phyloP scores from a whole-genome alignment of 35 echinoderm and acorn worm species.

The Patiria miniata region DNA sequence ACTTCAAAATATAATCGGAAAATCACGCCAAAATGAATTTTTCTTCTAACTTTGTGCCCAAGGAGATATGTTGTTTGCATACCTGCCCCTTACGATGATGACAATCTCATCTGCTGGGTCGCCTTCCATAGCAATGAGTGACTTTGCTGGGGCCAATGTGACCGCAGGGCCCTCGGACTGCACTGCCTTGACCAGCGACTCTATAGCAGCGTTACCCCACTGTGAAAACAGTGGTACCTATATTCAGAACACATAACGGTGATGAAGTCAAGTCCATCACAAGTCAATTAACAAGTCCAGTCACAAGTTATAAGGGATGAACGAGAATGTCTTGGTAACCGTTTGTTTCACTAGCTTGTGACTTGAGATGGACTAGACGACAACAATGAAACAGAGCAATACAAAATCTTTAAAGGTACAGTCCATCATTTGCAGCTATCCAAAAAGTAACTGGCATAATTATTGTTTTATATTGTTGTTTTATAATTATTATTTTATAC shows the following conservation, averaged over 20 bases:
- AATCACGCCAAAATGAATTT: no score
- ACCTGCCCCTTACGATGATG: conserved; percentile 26
- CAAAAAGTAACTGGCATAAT: no score
- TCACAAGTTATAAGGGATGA: no score
- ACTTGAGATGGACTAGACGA: neutral
- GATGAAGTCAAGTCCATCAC: no score
- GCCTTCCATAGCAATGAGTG: conserved; percentile 11
- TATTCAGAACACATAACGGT: neutral
- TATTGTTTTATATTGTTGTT: neutral
- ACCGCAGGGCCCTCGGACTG: conserved; percentile 8
- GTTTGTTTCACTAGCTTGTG: neutral
- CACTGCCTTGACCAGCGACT: neutral
- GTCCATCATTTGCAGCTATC: no score
- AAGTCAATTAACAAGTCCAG: no score
- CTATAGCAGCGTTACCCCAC: conserved; percentile 6
- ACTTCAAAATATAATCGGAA: no score
- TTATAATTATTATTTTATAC: no score
- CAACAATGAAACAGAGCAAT: neutral
- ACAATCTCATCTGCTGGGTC: conserved; percentile 27
- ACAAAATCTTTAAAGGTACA: no score
- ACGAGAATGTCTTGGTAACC: no score
- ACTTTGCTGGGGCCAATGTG: neutral
- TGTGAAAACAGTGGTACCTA: conserved; percentile 25
- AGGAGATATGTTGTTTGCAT: no score
- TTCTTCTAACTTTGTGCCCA: no score